A percentile compares a stretch with the other conserved stretches of the same genome.
Evolutionary conservation across 2,888 invertebrate genomes (phyloP).

Genomic region (Ctena decussata): DNA sequence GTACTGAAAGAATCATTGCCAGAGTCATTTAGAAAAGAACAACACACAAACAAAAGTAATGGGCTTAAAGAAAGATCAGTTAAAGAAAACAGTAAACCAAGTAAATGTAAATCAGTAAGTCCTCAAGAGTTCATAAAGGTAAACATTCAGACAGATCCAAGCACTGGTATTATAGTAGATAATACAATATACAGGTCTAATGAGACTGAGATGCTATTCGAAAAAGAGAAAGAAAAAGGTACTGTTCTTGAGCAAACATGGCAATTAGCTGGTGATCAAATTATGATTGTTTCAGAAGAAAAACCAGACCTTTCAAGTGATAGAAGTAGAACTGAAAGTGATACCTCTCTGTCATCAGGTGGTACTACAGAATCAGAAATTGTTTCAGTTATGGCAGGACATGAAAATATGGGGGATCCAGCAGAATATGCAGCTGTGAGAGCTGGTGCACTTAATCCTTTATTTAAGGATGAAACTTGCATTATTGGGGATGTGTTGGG

Average conservation of each 20-base stretch:
- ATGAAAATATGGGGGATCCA: background rate
- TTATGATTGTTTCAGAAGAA: constrained; percentile 43
- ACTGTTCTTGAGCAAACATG: constrained; percentile 55
- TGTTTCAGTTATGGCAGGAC: constrained; percentile 12
- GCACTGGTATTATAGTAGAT: constrained; percentile 44
- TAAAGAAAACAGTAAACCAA: background rate
- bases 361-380: constrained; percentile 44
- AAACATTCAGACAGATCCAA: constrained; percentile 50
- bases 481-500: constrained; percentile 31
- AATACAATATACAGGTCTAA: constrained; percentile 33
- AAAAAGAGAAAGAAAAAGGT: background rate
- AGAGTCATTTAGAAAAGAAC: background rate
- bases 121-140: constrained; percentile 53
- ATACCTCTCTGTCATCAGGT: constrained; percentile 32
- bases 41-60: background rate
- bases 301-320: constrained; percentile 38
- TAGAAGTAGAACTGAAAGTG: constrained; percentile 36
- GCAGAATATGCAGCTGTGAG: constrained; percentile 2
- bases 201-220: background rate
- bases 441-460: constrained; percentile 23
- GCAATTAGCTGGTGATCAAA: constrained; percentile 47
- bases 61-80: background rate
- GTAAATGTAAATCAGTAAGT: background rate
- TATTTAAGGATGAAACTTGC: constrained; percentile 27
- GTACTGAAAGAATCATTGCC: background rate